Percentiles rank a stretch among this genome's conserved stretches.
Evolutionary conservation across 2,888 invertebrate genomes (phyloP).

Genomic region (Oscheius myriophilus): DNA sequence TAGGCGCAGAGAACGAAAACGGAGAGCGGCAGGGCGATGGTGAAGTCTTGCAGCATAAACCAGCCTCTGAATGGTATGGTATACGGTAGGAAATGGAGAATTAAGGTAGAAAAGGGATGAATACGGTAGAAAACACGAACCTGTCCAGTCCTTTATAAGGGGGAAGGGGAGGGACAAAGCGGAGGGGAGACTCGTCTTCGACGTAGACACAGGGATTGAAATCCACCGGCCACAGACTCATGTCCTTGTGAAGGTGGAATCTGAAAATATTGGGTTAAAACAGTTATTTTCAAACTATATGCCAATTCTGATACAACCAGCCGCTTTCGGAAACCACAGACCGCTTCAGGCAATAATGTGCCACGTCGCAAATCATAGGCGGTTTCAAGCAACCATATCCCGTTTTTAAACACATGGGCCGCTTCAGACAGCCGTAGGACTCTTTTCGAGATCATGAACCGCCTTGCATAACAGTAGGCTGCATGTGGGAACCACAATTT

Average conservation of each 20-base stretch:
- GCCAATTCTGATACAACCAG: too few species aligned
- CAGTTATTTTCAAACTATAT: too few species aligned
- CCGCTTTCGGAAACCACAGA: too few species aligned
- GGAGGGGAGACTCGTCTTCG: conserved; percentile 45
- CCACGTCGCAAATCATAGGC: too few species aligned
- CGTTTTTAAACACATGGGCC: too few species aligned
- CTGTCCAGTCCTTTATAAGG: conserved; percentile 30
- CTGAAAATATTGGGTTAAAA: conserved; percentile 27
- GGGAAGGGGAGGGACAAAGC: conserved; percentile 58
- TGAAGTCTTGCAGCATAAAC: conserved; percentile 60
- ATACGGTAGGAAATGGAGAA: too few species aligned
- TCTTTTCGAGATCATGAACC: too few species aligned
- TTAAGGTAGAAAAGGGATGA: not conserved
- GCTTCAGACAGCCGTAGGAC: too few species aligned
- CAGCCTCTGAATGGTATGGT: conserved; percentile 45
- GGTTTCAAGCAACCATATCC: too few species aligned
- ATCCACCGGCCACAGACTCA: conserved; percentile 10
- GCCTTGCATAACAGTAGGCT: too few species aligned
- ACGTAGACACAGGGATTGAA: conserved; percentile 42
- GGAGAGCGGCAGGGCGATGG: conserved; percentile 58
- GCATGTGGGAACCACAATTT: too few species aligned
- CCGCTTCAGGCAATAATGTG: not conserved
- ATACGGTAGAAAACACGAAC: too few species aligned
- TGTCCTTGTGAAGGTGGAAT: conserved; percentile 34
- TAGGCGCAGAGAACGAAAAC: conserved; percentile 46